Conservation (phyloP, 2,797 vertebrate species). For the Sebastiscus tertius region DNA sequence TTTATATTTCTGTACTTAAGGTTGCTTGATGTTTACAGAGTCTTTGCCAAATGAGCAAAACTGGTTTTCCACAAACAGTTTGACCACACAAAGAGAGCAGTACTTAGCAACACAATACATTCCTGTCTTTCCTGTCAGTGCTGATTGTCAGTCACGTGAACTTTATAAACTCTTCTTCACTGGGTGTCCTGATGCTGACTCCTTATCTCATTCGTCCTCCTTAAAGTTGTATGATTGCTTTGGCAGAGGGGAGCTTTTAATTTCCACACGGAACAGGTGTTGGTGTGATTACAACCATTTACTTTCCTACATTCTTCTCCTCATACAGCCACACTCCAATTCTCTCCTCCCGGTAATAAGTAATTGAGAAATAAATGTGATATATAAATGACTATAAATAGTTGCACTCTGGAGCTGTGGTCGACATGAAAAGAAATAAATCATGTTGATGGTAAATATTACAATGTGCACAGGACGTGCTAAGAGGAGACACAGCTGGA, state of each 20-base stretch:
- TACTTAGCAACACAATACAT: background rate
- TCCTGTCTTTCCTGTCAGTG: conserved; percentile 2
- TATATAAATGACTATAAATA: background rate
- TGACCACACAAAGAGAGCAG: background rate
- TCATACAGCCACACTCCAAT: background rate
- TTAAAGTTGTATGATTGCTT: background rate
- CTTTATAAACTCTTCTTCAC: background rate
- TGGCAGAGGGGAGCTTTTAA: background rate
- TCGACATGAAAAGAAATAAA: background rate
- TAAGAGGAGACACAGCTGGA: background rate
- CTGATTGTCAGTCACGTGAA: background rate
- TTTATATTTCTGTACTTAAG: conserved; percentile 16
- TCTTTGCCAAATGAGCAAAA: conserved; percentile 14
- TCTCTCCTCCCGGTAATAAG: background rate
- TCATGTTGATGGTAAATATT: background rate
- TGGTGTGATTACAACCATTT: conserved; percentile 25
- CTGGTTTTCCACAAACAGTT: conserved; percentile 16
- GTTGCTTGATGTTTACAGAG: conserved; percentile 20
- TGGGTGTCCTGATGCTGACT: background rate
- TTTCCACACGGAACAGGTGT: conserved; percentile 28
- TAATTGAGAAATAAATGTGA: conserved; percentile 7
- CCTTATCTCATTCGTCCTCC: background rate
- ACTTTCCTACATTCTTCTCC: background rate
- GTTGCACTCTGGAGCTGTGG: background rate
- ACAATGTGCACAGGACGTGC: background rate